A percentile compares a stretch with the other conserved stretches of the same genome.
Evolutionary conservation across 2,797 vertebrate species (phyloP).

Genomic region (Limosa lapponica): DNA sequence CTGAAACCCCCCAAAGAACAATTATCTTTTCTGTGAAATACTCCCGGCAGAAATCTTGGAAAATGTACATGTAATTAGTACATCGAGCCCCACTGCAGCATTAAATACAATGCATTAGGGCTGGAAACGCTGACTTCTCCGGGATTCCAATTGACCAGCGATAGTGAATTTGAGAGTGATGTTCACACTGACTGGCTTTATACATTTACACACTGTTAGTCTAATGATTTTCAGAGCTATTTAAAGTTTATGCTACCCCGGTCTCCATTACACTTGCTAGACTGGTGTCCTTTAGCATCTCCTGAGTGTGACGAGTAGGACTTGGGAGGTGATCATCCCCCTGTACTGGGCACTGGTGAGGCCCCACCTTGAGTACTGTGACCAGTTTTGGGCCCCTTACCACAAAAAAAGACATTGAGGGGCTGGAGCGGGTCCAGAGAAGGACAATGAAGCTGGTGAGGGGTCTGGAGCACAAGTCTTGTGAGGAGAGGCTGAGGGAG

Average conservation of each 20-base stretch:
- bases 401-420: too few species aligned
- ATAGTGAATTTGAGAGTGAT: not conserved
- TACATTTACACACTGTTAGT: not conserved
- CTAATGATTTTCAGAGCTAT: conserved; percentile 13
- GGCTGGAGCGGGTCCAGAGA: too few species aligned
- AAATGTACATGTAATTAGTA: conserved; percentile 77
- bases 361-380: too few species aligned
- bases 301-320: too few species aligned
- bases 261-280: not conserved
- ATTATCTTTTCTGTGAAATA: conserved; percentile 76
- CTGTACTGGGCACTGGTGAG: too few species aligned
- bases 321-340: too few species aligned
- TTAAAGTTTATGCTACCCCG: not conserved
- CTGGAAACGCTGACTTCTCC: conserved; percentile 17
- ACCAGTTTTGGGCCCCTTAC: too few species aligned
- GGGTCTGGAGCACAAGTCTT: too few species aligned
- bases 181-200: not conserved
- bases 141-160: not conserved
- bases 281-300: not conserved
- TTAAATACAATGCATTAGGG: conserved; percentile 66
- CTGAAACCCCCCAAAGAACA: conserved; percentile 74
- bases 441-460: too few species aligned
- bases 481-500: too few species aligned
- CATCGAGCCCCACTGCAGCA: conserved; percentile 47
- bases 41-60: conserved; percentile 74